phyloP scores from a whole-genome alignment of 2,797 vertebrate species.

The Gadopsis bispinosus region DNA sequence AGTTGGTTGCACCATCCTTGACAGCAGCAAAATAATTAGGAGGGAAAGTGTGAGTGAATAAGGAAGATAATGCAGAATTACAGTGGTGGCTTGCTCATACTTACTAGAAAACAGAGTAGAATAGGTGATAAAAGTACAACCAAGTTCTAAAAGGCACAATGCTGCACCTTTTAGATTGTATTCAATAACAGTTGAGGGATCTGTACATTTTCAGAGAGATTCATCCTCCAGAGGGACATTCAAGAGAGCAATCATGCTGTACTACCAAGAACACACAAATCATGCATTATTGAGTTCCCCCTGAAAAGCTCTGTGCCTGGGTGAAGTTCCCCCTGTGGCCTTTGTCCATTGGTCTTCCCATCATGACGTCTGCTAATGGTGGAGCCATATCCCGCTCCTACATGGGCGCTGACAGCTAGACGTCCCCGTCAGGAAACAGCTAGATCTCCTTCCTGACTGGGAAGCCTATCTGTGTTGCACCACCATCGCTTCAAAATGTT shows the following conservation, averaged over 20 bases:
- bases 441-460: slow-evolving; percentile 68
- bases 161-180: slow-evolving; percentile 19
- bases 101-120: not conserved
- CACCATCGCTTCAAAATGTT: slow-evolving; percentile 63
- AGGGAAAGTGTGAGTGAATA: slow-evolving; percentile 43
- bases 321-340: slow-evolving; percentile 56
- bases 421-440: slow-evolving; percentile 68
- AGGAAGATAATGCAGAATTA: slow-evolving; percentile 39
- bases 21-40: slow-evolving; percentile 70
- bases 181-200: slow-evolving; percentile 47
- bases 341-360: slow-evolving; percentile 62
- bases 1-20: slow-evolving; percentile 68
- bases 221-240: slow-evolving; percentile 48
- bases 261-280: slow-evolving; percentile 66
- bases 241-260: slow-evolving; percentile 45
- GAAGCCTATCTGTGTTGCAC: slow-evolving; percentile 59
- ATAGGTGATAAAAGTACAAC: slow-evolving; percentile 27
- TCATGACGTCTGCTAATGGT: slow-evolving; percentile 66
- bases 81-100: slow-evolving; percentile 4
- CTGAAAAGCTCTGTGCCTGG: slow-evolving; percentile 54
- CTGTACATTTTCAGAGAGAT: slow-evolving; percentile 58
- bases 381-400: slow-evolving; percentile 57
- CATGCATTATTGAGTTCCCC: slow-evolving; percentile 68
- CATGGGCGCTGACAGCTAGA: slow-evolving; percentile 64
- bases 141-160: slow-evolving; percentile 28